Percentiles rank a stretch among this genome's conserved stretches.
phyloP scores from a whole-genome alignment of 2,113 vertebrate species.

The Cercocebus atys region DNA sequence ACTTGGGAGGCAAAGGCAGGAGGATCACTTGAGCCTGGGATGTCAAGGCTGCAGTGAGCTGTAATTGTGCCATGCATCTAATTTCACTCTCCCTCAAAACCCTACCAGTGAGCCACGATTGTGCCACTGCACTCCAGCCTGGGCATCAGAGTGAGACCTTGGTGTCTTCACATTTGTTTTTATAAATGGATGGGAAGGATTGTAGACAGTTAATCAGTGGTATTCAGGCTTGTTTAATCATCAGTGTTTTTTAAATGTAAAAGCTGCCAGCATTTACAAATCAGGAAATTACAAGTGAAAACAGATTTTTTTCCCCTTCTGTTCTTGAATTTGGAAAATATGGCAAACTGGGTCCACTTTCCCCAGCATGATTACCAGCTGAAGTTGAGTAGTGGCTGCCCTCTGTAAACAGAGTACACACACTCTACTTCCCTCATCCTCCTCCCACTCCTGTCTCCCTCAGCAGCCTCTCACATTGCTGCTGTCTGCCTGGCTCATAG shows the following conservation, averaged over 20 bases:
- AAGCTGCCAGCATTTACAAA: background rate
- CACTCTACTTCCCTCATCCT: fast-evolving
- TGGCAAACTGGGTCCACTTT: background rate
- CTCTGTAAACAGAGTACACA: background rate
- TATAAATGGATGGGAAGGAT: background rate
- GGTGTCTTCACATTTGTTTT: background rate
- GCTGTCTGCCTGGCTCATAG: background rate
- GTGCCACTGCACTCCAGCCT: background rate
- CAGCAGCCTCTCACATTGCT: background rate
- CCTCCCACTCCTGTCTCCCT: background rate
- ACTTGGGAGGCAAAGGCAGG: background rate
- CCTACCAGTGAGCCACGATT: no score
- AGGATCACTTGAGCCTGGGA: background rate
- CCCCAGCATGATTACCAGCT: no score
- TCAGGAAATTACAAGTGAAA: background rate
- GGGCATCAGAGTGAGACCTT: background rate
- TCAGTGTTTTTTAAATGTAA: background rate
- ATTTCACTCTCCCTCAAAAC: no score
- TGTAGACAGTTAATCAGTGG: background rate
- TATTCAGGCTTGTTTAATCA: background rate
- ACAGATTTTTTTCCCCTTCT: background rate
- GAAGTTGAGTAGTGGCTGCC: background rate
- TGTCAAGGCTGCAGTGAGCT: background rate
- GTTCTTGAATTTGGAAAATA: background rate
- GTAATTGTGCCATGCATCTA: no score